These are phyloP conservation scores for Lottia scabra DNA, from an alignment of 2,888 invertebrate species.

Conservation along the genomic window DNA sequence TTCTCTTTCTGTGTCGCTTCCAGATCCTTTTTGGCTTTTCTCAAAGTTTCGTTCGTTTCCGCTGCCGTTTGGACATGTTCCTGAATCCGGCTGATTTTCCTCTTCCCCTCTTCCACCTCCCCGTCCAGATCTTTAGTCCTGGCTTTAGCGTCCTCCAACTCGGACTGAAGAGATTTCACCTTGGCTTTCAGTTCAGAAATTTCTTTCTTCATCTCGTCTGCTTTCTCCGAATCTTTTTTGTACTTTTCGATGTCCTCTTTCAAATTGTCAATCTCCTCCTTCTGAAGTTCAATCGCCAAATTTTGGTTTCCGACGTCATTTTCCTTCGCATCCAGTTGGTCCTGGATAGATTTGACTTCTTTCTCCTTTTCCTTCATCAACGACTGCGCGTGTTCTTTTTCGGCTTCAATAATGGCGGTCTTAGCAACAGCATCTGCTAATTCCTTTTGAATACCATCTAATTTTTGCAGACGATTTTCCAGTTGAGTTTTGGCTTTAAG, in stretches of 20 bases:
- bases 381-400: slow-evolving; percentile 24
- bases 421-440: slow-evolving; percentile 1
- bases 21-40: slow-evolving; percentile 13
- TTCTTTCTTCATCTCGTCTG: slow-evolving; percentile 25
- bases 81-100: slow-evolving; percentile 31
- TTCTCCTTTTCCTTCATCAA: not conserved
- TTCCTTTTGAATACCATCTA: not conserved
- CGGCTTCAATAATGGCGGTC: slow-evolving; percentile 21
- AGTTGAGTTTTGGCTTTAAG: not conserved
- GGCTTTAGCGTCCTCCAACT: slow-evolving; percentile 33
- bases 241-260: slow-evolving; percentile 22
- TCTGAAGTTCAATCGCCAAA: slow-evolving; percentile 20
- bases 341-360: not conserved
- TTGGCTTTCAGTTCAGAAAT: slow-evolving; percentile 22
- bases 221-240: slow-evolving; percentile 14
- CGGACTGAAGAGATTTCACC: slow-evolving; percentile 30
- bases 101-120: slow-evolving; percentile 36
- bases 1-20: slow-evolving; percentile 8
- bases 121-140: slow-evolving; percentile 33
- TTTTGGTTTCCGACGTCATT: slow-evolving; percentile 16
- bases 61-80: slow-evolving; percentile 10
- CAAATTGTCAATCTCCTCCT: slow-evolving; percentile 26
- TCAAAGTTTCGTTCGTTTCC: slow-evolving; percentile 14
- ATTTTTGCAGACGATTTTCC: not conserved
- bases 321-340: slow-evolving; percentile 7